These are phyloP conservation scores for Ricordea florida DNA, from an alignment of 92 coral and sea anemone genomes.

Conservation along the genomic window DNA sequence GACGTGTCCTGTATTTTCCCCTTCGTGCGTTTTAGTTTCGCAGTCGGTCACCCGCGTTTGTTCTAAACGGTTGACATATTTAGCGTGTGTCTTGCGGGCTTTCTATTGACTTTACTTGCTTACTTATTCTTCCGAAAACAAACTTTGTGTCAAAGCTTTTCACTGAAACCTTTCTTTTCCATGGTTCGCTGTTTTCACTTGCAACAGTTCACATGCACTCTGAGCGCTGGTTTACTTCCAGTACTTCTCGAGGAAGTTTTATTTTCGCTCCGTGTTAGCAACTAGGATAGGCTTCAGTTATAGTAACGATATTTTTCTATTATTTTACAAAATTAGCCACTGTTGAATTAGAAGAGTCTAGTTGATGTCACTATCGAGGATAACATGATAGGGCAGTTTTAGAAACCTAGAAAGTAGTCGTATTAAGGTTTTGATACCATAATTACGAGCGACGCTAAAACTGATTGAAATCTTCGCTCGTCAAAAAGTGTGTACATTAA, in stretches of 20 bases:
- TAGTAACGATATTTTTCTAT: background rate
- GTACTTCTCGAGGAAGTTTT: background rate
- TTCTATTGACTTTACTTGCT: background rate
- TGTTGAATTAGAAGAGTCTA: no score
- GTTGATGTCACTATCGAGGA: no score
- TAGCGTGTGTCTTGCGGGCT: background rate
- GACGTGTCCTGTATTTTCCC: background rate
- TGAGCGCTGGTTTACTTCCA: conserved; percentile 9
- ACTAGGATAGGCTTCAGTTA: background rate
- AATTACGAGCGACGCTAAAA: no score
- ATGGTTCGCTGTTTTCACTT: conserved; percentile 21
- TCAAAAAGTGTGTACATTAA: no score
- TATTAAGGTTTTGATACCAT: no score
- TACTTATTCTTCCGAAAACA: conserved; percentile 32
- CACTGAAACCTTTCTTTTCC: background rate
- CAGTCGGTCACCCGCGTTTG: background rate
- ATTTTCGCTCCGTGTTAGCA: background rate
- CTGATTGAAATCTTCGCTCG: no score
- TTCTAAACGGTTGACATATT: conserved; percentile 17
- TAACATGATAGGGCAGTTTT: no score
- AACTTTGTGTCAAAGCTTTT: conserved; percentile 1
- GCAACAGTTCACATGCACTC: background rate
- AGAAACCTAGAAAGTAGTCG: no score
- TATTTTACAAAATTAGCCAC: background rate
- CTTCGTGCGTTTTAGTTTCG: background rate